Percentiles rank a stretch among this genome's conserved stretches.
Conservation (phyloP, 1,140 invertebrate species). For the Belonocnema kinseyi region DNA sequence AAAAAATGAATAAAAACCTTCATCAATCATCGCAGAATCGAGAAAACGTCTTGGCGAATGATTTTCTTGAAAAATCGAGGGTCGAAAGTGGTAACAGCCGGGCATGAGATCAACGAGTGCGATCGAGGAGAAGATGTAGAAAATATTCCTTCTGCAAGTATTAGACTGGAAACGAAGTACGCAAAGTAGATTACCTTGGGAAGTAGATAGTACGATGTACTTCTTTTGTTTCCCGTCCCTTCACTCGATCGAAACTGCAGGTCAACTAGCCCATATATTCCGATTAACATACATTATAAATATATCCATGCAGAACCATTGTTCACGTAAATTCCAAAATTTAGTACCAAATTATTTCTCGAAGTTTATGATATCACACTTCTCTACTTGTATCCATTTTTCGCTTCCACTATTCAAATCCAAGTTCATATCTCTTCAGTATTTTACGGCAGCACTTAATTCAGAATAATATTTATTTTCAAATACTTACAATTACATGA, state of each 20-base stretch:
- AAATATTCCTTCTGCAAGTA: slow-evolving; percentile 29
- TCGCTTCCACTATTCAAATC: background rate
- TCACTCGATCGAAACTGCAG: slow-evolving; percentile 23
- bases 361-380: background rate
- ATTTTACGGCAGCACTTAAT: too few relatives aligned
- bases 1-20: background rate
- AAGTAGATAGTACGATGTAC: slow-evolving; percentile 7
- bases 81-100: slow-evolving; percentile 3
- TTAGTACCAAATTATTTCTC: background rate
- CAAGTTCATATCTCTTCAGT: too few relatives aligned
- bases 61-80: slow-evolving; percentile 21
- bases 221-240: slow-evolving; percentile 29
- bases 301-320: background rate
- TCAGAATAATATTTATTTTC: too few relatives aligned
- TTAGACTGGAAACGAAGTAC: slow-evolving; percentile 27
- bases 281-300: slow-evolving; percentile 30
- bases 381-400: background rate
- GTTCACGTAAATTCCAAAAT: slow-evolving; percentile 9
- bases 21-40: background rate
- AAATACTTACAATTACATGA: too few relatives aligned
- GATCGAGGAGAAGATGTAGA: slow-evolving; percentile 18
- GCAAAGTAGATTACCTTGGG: slow-evolving; percentile 25
- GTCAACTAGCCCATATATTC: slow-evolving; percentile 20
- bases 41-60: background rate
- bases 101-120: slow-evolving; percentile 9